These are phyloP conservation scores for Brachycybe producta DNA, from an alignment of 2,888 invertebrate species.

Conservation along the genomic window DNA sequence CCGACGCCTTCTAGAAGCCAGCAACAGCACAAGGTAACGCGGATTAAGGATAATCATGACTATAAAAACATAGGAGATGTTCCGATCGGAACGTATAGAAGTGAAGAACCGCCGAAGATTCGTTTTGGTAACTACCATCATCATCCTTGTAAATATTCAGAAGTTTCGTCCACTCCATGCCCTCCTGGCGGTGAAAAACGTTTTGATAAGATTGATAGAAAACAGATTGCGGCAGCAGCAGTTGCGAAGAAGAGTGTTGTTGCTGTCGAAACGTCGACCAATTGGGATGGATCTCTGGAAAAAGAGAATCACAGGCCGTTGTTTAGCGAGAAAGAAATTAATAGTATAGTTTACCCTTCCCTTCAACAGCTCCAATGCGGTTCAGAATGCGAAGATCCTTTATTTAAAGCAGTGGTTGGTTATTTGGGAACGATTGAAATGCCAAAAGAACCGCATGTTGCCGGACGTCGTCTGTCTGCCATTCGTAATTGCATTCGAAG, in stretches of 20 bases:
- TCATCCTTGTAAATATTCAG: background rate
- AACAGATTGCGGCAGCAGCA: background rate
- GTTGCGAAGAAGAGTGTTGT: no score
- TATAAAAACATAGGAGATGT: slow-evolving; percentile 18
- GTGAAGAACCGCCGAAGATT: background rate
- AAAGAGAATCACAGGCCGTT: slow-evolving; percentile 12
- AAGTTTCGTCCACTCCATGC: background rate
- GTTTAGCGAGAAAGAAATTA: slow-evolving; percentile 26
- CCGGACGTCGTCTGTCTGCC: slow-evolving; percentile 43
- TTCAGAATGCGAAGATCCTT: slow-evolving; percentile 14
- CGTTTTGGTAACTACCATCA: background rate
- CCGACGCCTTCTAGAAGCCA: slow-evolving; percentile 39
- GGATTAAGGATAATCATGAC: slow-evolving; percentile 8
- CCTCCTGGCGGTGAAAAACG: background rate
- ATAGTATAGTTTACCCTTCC: slow-evolving; percentile 28
- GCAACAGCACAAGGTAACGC: slow-evolving; percentile 21
- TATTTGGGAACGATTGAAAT: slow-evolving; percentile 94
- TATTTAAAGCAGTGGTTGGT: slow-evolving; percentile 64
- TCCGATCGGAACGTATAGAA: background rate
- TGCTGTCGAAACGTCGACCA: background rate
- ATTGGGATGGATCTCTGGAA: slow-evolving; percentile 1
- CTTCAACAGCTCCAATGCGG: slow-evolving; percentile 20
- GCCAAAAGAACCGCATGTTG: slow-evolving; percentile 43
- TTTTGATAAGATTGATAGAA: background rate
- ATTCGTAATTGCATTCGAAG: slow-evolving; percentile 78